Evolutionary conservation across 2,113 vertebrate genomes (phyloP), one percentile per base, ranked within the genome.

Genomic region (Connochaetes taurinus): DNA sequence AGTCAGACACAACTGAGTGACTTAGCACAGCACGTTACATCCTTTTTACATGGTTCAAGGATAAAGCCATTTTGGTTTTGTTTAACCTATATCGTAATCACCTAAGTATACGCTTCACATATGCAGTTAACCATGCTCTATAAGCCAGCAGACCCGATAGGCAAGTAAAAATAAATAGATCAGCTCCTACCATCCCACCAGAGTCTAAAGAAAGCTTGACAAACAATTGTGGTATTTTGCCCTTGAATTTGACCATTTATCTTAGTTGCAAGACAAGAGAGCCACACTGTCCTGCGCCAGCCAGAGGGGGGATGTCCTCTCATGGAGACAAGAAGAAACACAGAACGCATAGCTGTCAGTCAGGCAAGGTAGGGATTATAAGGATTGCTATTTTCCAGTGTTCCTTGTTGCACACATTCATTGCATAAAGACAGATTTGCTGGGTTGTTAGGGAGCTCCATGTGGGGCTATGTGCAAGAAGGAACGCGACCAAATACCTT

Each of bases 21-120:
- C 40, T 74, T 13, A 25, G 11, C 6, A 43, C 21, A 27, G 23
- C 23, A 43, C 23, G 7, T 43, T 43, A 52, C 47, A 21, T 81
- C 33, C 11, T 58, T 45, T 52, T 31, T 78, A 2, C 17, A 11
- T 17, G 36, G 25, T 45, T 74, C 33, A 62, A 95, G 47, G 45
- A 91, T 17, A 93, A 91, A 89, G 53, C 15, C 71, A 52, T 67
- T 95, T 71, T 19, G 13, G 21, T 93, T 40, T 89, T 87, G n/a
- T 91, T 96, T 85, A 52, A 40, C 84, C 74, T 94, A 57, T 81
- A 25, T 57, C 88, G 57, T 52, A 78, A 71, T 89, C 52, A 84
- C 80, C 43, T 90, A 43, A 45, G 31, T 80, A 40, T 74, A 80
- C 58, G 19, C 15, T 94, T 93, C 50, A 60, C 19, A 53, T 55